Base-by-base conservation (phyloP, 2,113 vertebrate species). In the Spilogale gracilis region DNA sequence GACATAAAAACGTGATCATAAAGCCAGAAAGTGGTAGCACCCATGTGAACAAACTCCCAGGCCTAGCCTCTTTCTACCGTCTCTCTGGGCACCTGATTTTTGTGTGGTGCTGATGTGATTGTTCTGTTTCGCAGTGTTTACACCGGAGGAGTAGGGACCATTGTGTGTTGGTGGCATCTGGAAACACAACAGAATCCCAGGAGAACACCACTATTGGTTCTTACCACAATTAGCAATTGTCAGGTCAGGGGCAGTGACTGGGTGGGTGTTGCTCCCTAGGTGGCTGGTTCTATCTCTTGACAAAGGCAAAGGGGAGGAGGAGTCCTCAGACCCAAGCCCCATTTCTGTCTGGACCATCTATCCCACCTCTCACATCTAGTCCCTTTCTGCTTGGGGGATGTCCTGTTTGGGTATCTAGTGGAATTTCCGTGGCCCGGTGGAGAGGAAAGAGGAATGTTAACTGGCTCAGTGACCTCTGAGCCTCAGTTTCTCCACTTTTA, bases 121-220 rank as follows among this genome's bases (percentile, higher is more conserved):
- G 93, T 98, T 98, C 97, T 96, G 92, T 98, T 98, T 98, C 97
- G 88, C 97, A 96, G 1, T 98, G 97, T 98, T 71, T 98, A 98
- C 97, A 21, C 97, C 89, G 9, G 96, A 96, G 96, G 97, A 97
- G 97, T 56, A 98, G 96, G 81, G 0, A 1, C 98, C 98, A 98
- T 98, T 99, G 98, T 97, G 94, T 98, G 90, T 98, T 97, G 43
- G 83, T 97, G 74, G 94, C 0, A 23, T 98, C 98, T 98, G 96
- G 98, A 98, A 98, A 98, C 95, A 98, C 98, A 98, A 56, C 87
- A 89, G 93, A 97, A 97, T 98, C 98, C 98, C 98, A 96, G 97
- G 98, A 98, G 98, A 97, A 95, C 16, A 5, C 96, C 95, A 92
- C 56, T 94, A 97, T 97, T 38, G 87, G 38, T 82, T 9, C 81